A percentile compares a stretch with the other conserved stretches of the same genome.
Conservation (phyloP, 2,113 vertebrate genomes). For the Brachypodius melanocephalos region DNA sequence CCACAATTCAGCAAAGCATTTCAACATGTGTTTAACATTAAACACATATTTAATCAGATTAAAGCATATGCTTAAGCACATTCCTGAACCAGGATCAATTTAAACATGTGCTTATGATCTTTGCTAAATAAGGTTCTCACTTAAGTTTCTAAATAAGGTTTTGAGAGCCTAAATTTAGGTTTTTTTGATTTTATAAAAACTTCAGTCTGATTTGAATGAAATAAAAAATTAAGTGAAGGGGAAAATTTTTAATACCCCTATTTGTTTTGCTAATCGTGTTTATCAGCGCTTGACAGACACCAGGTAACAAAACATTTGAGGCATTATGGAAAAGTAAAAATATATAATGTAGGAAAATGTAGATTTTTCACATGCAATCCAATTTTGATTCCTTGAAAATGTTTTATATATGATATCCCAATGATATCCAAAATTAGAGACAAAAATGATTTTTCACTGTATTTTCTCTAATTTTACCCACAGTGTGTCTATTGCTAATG, state of each 20-base stretch:
- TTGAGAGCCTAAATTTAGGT: not conserved
- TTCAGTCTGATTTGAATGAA: not conserved
- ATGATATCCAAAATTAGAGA: not conserved
- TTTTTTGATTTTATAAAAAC: not conserved
- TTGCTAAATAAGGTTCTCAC: constrained; percentile 35
- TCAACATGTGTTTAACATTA: constrained; percentile 64
- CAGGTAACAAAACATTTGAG: not conserved
- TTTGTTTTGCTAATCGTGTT: not conserved
- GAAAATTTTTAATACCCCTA: not conserved
- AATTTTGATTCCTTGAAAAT: not conserved
- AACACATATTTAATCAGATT: constrained; percentile 65
- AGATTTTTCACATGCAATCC: not conserved
- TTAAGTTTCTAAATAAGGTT: constrained; percentile 38
- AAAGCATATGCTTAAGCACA: constrained; percentile 53
- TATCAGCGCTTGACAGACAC: not conserved
- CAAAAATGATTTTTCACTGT: not conserved
- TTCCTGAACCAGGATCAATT: constrained; percentile 63
- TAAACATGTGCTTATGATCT: constrained; percentile 60
- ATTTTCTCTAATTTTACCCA: not conserved
- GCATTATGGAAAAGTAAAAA: not conserved
- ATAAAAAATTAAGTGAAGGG: not conserved
- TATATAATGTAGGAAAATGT: not conserved
- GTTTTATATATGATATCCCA: not conserved
- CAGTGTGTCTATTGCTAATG: not conserved
- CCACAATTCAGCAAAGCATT: constrained; percentile 60